A percentile compares a stretch with the other conserved stretches of the same genome.
Conservation (phyloP, 2,797 vertebrate species). For the Lepidocolaptes lacrymiger region DNA sequence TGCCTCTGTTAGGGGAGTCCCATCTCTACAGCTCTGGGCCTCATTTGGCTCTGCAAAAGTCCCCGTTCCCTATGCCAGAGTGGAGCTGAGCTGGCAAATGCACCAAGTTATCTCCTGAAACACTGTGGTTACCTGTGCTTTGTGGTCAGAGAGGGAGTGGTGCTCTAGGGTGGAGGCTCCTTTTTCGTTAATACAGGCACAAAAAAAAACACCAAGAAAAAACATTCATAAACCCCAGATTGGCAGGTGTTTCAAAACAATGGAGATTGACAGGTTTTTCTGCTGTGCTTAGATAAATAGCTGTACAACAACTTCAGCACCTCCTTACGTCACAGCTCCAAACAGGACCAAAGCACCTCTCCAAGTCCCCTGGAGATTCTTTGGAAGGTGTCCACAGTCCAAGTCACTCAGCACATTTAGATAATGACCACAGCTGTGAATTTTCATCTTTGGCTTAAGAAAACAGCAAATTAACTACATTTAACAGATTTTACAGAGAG, state of each 20-base stretch:
- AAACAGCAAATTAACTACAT: accelerated
- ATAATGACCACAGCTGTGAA: background rate
- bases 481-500: background rate
- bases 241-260: background rate
- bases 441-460: background rate
- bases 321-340: background rate
- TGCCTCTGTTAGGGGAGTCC: background rate
- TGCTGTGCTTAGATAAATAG: background rate
- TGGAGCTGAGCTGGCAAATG: background rate
- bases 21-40: background rate
- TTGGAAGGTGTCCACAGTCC: background rate
- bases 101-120: background rate
- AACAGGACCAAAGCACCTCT: background rate
- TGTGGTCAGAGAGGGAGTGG: constrained; percentile 51
- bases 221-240: background rate
- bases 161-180: constrained; percentile 4
- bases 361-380: background rate
- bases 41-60: background rate
- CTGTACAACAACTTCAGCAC: background rate
- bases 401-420: accelerated
- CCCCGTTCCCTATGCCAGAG: background rate
- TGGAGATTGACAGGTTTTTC: background rate
- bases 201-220: background rate
- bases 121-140: background rate
- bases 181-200: background rate